Evolutionary conservation across 1,140 invertebrate species (phyloP), one percentile per base, ranked within the genome.

Genomic region (Anastrepha ludens): DNA sequence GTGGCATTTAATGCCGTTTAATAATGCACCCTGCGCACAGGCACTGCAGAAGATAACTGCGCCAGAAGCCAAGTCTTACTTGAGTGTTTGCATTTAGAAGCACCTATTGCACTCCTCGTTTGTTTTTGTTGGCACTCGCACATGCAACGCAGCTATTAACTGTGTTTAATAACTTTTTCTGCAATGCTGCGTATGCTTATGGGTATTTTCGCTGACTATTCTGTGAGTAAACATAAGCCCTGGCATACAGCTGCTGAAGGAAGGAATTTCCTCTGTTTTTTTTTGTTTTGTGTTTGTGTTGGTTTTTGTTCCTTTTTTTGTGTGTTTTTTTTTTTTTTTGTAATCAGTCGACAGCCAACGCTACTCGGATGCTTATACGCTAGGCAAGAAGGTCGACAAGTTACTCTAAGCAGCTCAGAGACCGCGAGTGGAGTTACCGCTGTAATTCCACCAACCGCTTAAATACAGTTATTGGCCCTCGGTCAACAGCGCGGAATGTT

Each of bases 221-320:
- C 62, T n/a, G 62, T 64, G n/a, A 20, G 62, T 64, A 64, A 64
- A 64, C 62, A 64, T 20, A 64, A 64, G 17, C 62, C 62, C 20
- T 64, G n/a, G n/a, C 62, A 64, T 8, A 64, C n/a, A 64, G 20
- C n/a, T 64, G 9, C 6, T 8, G n/a, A 64, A 13, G 62, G n/a
- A 20, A 11, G 9, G 29, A 29, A 29, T 2, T 39, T 9, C 64
- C 29, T 39, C 8, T 67, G 29, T 39, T 39, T 67, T 13, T 67
- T 67, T 11, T 11, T 3, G 11, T 41, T 29, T 29, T 29, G 29
- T 29, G 29, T 29, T 29, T 29, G 29, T 29, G 29, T 29, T 29
- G 29, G 62, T 20, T 64, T 20, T 64, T 20, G 62, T 17, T 1
- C 62, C 7, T 2, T 8, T 1, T 20, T 29, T 29, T 29, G 0